Base-by-base conservation (phyloP, 2,113 vertebrate species). In the Cricetomys ansorgei region DNA sequence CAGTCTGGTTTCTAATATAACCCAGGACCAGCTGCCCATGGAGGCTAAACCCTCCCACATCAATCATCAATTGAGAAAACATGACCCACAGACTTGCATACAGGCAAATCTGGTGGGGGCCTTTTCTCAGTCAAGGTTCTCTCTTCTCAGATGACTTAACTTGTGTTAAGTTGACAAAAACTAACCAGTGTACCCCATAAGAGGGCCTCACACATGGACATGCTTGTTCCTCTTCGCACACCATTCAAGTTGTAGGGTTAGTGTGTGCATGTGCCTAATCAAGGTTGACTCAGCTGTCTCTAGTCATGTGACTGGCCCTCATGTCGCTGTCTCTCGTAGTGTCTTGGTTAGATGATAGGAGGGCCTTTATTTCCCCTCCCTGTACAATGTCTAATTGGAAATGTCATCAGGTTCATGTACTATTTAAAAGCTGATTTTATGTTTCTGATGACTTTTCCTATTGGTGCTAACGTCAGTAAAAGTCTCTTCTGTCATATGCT, bases 231-330 rank as follows among this genome's bases (percentile, higher is more conserved):
- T 40, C 57, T 23, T 12, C 59, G 13, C 23, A 25, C 7, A 10
- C 2, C 5, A 2, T 34, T 21, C 17, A 6, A 34, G 31, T 29
- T 43, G 34, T 10, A 40, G 1, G 10, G 3, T 2, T 7, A 25
- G 3, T 1, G 8, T 0, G 2, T 1, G 17, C 37, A 1, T 23
- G 65, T 57, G 23, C 7, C n/a, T 15, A 21, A 7, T 3, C 7
- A n/a, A 50, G 40, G 75, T 59, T 31, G n/a, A 27, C 62, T 79
- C 43, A 67, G 7, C 2, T 0, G 25, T 5, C 57, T 65, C 67
- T 57, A 25, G 62, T 31, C 15, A 0, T 0, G 27, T 11, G 34
- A 31, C 11, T 10, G 50, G 27, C 76, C 34, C 16, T 13, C 53
- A 40, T 34, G 27, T 29, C 80, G 17, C n/a, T 3, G 2, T 67